These are phyloP conservation scores for Zaprionus bogoriensis DNA, from an alignment of 2,888 invertebrate genomes.

Conservation along the genomic window DNA sequence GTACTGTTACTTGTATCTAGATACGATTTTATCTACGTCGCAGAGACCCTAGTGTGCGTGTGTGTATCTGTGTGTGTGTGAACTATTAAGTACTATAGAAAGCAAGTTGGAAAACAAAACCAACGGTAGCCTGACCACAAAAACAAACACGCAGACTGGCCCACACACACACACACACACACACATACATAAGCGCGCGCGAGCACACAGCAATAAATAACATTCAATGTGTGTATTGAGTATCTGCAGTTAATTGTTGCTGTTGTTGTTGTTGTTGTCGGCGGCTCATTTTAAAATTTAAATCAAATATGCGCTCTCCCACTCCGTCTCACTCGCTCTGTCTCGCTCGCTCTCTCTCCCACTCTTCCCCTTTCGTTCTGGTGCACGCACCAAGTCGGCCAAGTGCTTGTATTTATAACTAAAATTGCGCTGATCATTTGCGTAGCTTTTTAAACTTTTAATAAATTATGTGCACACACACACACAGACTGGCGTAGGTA, in stretches of 20 bases:
- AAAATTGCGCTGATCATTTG: conserved; percentile 62
- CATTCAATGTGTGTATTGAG: conserved; percentile 55
- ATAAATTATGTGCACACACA: conserved; percentile 58
- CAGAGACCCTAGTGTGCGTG: not conserved
- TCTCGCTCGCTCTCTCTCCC: conserved; percentile 6
- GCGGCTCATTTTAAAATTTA: conserved; percentile 43
- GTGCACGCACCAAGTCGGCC: conserved; percentile 30
- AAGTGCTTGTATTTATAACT: conserved; percentile 71
- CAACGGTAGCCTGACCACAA: conserved; percentile 13
- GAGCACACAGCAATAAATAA: conserved; percentile 61
- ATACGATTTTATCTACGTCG: conserved; percentile 54
- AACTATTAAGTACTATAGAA: conserved; percentile 34
- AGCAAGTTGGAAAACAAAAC: conserved; percentile 46
- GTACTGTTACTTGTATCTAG: conserved; percentile 49
- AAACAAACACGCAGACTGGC: not conserved
- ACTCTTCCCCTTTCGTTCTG: not conserved
- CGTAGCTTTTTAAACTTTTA: conserved; percentile 62
- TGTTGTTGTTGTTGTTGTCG: conserved; percentile 54
- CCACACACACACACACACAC: not conserved
- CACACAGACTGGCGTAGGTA: not conserved
- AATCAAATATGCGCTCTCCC: conserved; percentile 36
- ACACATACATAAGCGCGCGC: not conserved
- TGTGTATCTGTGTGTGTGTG: conserved; percentile 3
- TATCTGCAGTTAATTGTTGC: conserved; percentile 66
- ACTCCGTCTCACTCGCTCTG: conserved; percentile 4